These are phyloP conservation scores for Atrina japonica DNA, from an alignment of 2,888 invertebrate genomes.

Conservation along the genomic window DNA sequence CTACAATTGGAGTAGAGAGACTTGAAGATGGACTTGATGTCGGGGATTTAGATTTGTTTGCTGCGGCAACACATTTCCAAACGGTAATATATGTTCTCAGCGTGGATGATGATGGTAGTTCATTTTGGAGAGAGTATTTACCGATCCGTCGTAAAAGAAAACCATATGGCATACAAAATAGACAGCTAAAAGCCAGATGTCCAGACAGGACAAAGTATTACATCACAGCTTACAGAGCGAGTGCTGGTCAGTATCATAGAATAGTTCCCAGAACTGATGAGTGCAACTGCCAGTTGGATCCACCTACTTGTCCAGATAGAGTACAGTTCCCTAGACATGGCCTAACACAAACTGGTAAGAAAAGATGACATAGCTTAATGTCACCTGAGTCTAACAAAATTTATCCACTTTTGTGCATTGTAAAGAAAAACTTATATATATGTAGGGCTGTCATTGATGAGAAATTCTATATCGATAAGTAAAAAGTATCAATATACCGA, in stretches of 20 bases:
- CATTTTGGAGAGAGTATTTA: constrained; percentile 1
- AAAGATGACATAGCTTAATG: too few species aligned
- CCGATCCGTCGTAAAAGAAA: not conserved
- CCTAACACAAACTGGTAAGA: too few species aligned
- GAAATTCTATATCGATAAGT: too few species aligned
- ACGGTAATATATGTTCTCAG: constrained; percentile 11
- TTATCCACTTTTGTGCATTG: too few species aligned
- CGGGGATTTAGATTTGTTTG: constrained; percentile 9
- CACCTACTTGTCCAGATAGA: too few species aligned
- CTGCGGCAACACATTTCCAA: constrained; percentile 20
- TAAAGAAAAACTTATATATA: too few species aligned
- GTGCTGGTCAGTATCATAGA: constrained; percentile 24
- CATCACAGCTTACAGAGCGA: not conserved
- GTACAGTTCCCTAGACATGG: too few species aligned
- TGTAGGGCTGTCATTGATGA: too few species aligned
- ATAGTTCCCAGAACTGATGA: constrained; percentile 1
- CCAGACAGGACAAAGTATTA: not conserved
- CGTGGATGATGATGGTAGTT: not conserved
- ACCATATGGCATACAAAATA: not conserved
- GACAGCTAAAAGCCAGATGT: not conserved
- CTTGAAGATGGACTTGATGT: constrained; percentile 6
- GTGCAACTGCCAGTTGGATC: constrained; percentile 16
- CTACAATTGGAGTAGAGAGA: not conserved
- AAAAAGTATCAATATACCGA: too few species aligned
- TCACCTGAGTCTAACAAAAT: too few species aligned